Conservation (phyloP, 1,140 invertebrate genomes). For the Drosophila teissieri region DNA sequence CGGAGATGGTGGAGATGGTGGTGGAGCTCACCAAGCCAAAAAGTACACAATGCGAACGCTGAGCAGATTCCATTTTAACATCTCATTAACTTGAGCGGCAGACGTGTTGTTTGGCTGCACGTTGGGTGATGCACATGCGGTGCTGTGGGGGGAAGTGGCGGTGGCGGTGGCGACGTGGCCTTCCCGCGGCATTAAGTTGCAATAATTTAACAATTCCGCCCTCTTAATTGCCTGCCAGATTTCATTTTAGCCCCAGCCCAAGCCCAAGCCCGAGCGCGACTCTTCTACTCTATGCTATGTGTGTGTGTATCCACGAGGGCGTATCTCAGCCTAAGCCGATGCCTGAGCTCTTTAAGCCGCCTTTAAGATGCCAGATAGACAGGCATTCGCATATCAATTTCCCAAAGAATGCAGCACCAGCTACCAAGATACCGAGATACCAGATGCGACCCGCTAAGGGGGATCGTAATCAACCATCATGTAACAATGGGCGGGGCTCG, state of each 20-base stretch:
- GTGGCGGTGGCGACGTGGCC: background rate
- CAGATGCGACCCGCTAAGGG: too few species aligned
- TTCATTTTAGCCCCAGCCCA: conserved; percentile 69
- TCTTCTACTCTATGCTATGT: too few species aligned
- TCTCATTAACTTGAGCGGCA: conserved; percentile 81
- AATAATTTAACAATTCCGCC: conserved; percentile 84
- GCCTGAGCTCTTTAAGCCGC: background rate
- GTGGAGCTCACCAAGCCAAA: conserved; percentile 38
- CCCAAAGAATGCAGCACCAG: too few species aligned
- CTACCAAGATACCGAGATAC: too few species aligned
- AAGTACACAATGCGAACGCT: conserved; percentile 36
- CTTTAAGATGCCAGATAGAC: background rate
- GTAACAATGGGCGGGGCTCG: too few species aligned
- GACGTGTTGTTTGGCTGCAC: conserved; percentile 49
- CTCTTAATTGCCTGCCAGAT: conserved; percentile 83
- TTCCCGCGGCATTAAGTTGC: conserved; percentile 50
- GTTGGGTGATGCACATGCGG: conserved; percentile 10
- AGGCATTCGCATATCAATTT: background rate
- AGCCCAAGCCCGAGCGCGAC: too few species aligned
- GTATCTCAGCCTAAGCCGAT: conserved; percentile 8
- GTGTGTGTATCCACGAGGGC: background rate
- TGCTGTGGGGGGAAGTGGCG: background rate
- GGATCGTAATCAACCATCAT: too few species aligned
- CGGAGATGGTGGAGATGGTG: background rate
- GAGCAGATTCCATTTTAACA: conserved; percentile 80